A percentile compares a stretch with the other conserved stretches of the same genome.
phyloP scores from a whole-genome alignment of 2,113 vertebrate genomes.

The Peromyscus californicus region DNA sequence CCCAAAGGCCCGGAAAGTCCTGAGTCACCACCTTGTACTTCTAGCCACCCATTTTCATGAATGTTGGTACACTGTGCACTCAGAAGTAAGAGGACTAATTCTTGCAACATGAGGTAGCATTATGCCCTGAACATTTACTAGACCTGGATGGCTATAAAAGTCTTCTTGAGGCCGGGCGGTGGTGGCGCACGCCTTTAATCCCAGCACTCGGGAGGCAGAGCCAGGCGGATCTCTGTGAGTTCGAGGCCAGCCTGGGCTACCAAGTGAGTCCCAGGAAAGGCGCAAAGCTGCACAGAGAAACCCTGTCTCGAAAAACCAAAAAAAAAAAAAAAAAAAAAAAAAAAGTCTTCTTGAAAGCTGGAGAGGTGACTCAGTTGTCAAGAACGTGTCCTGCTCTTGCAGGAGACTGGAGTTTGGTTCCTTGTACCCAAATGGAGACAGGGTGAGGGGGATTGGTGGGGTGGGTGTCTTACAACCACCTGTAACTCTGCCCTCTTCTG shows the following conservation, averaged over 20 bases:
- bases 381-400: background rate
- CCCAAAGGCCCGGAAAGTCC: background rate
- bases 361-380: background rate
- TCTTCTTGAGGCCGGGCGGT: too few species aligned
- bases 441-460: too few species aligned
- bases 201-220: too few species aligned
- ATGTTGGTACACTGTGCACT: background rate
- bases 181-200: too few species aligned
- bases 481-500: background rate
- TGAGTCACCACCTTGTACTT: background rate
- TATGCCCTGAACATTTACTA: background rate
- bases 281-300: too few species aligned
- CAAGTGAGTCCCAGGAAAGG: too few species aligned
- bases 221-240: too few species aligned
- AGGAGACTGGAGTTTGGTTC: background rate
- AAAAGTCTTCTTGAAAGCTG: background rate
- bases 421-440: background rate
- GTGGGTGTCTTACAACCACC: background rate
- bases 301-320: too few species aligned
- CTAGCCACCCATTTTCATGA: background rate
- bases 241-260: too few species aligned
- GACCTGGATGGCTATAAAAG: background rate
- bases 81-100: slow-evolving; percentile 4
- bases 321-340: too few species aligned
- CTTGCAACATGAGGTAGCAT: background rate